phyloP scores from a whole-genome alignment of 1,140 invertebrate genomes.

The Drosophila funebris region DNA sequence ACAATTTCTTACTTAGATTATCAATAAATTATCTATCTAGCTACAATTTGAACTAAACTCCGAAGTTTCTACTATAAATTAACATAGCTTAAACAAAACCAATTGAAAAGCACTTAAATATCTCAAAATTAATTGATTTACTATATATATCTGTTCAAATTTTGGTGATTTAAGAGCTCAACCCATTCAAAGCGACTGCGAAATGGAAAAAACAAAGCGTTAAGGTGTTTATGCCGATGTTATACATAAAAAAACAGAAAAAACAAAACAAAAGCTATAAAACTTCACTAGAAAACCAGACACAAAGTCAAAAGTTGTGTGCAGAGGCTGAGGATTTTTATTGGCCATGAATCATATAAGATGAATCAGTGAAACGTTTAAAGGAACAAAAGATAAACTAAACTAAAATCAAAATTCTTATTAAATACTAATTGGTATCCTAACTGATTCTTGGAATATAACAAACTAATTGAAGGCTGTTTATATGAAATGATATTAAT shows the following conservation, averaged over 20 bases:
- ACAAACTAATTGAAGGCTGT: too few species aligned
- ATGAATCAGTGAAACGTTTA: background rate
- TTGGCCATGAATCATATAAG: background rate
- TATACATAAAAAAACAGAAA: background rate
- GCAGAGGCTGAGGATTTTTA: constrained; percentile 2
- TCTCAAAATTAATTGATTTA: background rate
- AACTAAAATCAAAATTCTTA: background rate
- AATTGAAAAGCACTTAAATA: background rate
- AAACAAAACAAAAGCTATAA: background rate
- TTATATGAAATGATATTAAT: too few species aligned
- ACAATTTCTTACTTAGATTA: too few species aligned
- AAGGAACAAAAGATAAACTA: background rate
- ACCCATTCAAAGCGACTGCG: background rate
- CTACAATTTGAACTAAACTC: background rate
- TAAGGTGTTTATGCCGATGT: constrained; percentile 10
- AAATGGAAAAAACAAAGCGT: constrained; percentile 8
- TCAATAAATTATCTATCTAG: too few species aligned
- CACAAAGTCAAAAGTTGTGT: background rate
- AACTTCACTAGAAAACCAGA: constrained; percentile 10
- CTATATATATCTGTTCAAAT: background rate
- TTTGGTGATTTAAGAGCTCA: constrained; percentile 7
- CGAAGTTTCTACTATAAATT: too few species aligned
- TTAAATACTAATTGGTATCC: background rate
- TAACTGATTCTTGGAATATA: background rate
- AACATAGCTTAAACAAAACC: background rate